Evolutionary conservation across 2,888 invertebrate genomes (phyloP).

Genomic region (Pseudococcus viburni): DNA sequence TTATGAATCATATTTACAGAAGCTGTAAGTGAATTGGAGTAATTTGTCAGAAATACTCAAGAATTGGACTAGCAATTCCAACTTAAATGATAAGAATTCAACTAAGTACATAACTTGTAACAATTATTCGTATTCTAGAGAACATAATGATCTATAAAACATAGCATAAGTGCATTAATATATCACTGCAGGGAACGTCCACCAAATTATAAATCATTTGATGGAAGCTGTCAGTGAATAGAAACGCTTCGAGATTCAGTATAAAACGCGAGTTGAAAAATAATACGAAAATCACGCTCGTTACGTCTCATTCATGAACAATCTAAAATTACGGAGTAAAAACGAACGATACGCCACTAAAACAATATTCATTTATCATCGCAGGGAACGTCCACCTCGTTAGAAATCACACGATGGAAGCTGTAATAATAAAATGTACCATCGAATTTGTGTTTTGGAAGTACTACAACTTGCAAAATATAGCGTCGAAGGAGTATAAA

Average conservation of each 20-base stretch:
- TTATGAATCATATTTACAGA: constrained; percentile 6
- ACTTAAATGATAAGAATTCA: too few species aligned
- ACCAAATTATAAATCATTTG: background rate
- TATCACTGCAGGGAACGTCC: constrained; percentile 49
- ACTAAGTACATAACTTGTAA: too few species aligned
- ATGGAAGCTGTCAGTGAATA: constrained; percentile 22
- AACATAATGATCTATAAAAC: background rate
- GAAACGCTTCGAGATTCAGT: too few species aligned
- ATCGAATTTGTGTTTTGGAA: background rate
- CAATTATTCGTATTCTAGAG: too few species aligned
- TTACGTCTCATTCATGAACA: background rate
- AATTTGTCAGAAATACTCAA: too few species aligned
- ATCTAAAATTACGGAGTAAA: too few species aligned
- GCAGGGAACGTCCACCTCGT: constrained; percentile 12
- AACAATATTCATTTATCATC: background rate
- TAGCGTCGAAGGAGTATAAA: background rate
- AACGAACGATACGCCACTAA: background rate
- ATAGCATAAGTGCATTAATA: background rate
- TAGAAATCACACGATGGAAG: constrained; percentile 3
- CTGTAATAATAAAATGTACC: background rate
- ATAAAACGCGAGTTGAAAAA: too few species aligned
- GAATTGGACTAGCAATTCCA: too few species aligned
- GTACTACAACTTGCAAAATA: constrained; percentile 20
- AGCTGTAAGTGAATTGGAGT: constrained; percentile 18
- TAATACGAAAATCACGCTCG: too few species aligned